Base-by-base conservation (phyloP, 2,797 vertebrate species). In the Nyctibius grandis region DNA sequence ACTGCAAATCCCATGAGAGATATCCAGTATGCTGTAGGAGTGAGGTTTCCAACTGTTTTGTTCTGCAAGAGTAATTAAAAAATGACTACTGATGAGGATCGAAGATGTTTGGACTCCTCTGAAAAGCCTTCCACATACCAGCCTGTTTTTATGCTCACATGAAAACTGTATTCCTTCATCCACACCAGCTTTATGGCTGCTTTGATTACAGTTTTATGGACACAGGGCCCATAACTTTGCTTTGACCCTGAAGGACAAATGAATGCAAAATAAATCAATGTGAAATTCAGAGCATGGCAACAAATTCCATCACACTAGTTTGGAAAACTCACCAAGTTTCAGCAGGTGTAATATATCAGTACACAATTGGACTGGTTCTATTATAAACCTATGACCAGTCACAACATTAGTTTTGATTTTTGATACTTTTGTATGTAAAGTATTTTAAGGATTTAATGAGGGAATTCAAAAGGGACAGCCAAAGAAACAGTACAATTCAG, bases 241-340 rank as follows among this genome's bases (percentile, higher is more conserved):
- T 92, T 95, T 86, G 77, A 93, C 83, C 59, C 74, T 82, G 88
- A 84, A 78, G 77, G 57, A 84, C 22, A 85, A 93, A 85, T 38
- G 54, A 91, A 84, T 68, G 83, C 50, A 92, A 91, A 84, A 94
- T 72, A 91, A 95, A 94, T 84, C 68, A 91, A 2, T 22, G 38
- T 72, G 64, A 85, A 85, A 88, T 59, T 90, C 60, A 75, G 65
- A 77, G 23, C 18, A 65, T 40, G 47, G 34, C 57, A 72, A 19
- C 12, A 65, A 65, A 38, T 84, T 86, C 57, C n/a, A 73, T 78
- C 83, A 76, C 6, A 77, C 13, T 4, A 34, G 29, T 86, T 78
- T 72, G 19, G 17, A 95, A 93, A 88, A 68, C 36, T 61, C 59
- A 87, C 19, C 9, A 56, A 77, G n/a, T 80, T 92, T 91, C 68